A percentile compares a stretch with the other conserved stretches of the same genome.
Conservation (phyloP, 2,113 vertebrate species). For the Odocoileus virginianus region DNA sequence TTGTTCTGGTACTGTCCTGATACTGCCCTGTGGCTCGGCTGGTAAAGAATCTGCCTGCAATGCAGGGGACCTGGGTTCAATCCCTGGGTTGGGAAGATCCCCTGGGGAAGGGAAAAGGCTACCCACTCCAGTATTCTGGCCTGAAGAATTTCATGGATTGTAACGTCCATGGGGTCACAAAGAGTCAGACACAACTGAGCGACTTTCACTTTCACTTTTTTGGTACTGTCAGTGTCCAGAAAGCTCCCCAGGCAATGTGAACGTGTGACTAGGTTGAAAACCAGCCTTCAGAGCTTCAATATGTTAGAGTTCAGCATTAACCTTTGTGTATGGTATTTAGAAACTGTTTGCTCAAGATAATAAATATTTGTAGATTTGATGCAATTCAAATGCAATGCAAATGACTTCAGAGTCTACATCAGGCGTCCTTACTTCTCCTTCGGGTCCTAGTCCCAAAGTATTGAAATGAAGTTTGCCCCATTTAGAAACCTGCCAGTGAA, state of each 20-base stretch:
- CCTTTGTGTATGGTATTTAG: background rate
- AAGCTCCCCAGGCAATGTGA: background rate
- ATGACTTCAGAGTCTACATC: background rate
- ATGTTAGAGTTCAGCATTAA: background rate
- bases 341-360: background rate
- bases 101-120: background rate
- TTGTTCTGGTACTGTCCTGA: background rate
- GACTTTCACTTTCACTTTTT: background rate
- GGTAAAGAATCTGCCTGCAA: background rate
- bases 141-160: background rate
- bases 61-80: background rate
- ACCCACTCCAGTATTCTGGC: background rate
- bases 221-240: background rate
- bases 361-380: background rate
- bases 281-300: background rate
- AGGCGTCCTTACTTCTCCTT: background rate
- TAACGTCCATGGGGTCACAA: background rate
- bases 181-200: background rate
- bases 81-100: background rate
- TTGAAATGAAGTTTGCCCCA: background rate
- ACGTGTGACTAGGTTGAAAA: background rate
- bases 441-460: background rate
- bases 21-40: background rate
- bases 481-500: conserved; percentile 59
- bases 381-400: background rate